Base-by-base conservation (phyloP, 2,113 vertebrate species). In the Spea multiplicata region DNA sequence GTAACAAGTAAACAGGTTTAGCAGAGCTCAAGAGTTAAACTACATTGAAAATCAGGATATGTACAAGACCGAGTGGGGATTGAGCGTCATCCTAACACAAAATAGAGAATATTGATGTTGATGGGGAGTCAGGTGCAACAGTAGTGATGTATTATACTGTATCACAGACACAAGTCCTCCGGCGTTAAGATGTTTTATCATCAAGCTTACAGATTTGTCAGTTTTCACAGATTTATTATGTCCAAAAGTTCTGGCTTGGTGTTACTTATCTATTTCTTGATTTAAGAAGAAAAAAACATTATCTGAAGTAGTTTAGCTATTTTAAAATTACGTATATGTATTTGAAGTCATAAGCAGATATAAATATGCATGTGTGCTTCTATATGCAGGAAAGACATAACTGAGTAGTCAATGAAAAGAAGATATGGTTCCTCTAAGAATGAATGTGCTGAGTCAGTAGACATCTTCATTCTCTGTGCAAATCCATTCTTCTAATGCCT, bases 381-480 rank as follows among this genome's bases (percentile, higher is more conserved):
- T 30, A 68, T 55, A n/a, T 46, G 17, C 10, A 67, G 5, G 17
- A 73, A n/a, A 62, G 48, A 13, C 59, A 61, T 61, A 30, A 61
- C 30, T 14, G 30, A 44, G 55, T 30, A 46, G 12, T 10, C 5
- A 59, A 70, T 49, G 8, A 50, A 47, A n/a, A 52, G 12, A 62
- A 78, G 52, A 16, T 13, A 64, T 46, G 55, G 71, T 53, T 71
- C 76, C 52, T 49, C 46, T 53, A 68, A 46, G 57, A 53, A 61
- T 62, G 7, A 59, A 57, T 79, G 62, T 79, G 77, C 61, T 59
- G 61, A 73, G 62, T 79, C 44, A 79, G 62, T 48, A 55, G 17
- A 8, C 50, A 57, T 73, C 61, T 44, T 73, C 30, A 7, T 47
- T 79, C 68, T 66, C 16, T 47, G 49, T 14, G 50, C 49, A 67